Base-by-base conservation (phyloP, 2,113 vertebrate species). In the Tragelaphus imberbis region DNA sequence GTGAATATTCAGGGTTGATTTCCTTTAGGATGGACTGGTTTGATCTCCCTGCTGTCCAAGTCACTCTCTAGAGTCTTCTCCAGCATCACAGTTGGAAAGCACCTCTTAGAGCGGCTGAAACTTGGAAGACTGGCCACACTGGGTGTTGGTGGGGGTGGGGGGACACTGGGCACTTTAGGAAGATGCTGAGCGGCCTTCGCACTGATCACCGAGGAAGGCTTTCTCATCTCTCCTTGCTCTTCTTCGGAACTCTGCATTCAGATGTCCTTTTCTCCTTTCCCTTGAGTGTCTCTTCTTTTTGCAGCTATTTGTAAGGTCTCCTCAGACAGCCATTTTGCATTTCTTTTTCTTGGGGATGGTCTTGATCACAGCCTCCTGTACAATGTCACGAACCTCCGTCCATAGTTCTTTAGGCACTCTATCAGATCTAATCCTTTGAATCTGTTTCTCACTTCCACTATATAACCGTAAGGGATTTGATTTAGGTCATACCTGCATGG, bases 311-410 rank as follows among this genome's bases (percentile, higher is more conserved):
- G 63, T 68, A 19, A 68, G 63, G 16, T 8, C 63, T 19, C 16
- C 33, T 68, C 63, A 68, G 63, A 19, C 33, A 68, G 5, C 33
- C 33, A 19, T 68, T 68, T n/a, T 2, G 33, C 33, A 19, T 68
- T 68, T n/a, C 63, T 68, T n/a, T 68, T 68, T 68, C 33, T n/a
- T n/a, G 33, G 16, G 33, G 30, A 68, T n/a, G 16, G 63, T 68
- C 63, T n/a, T n/a, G 63, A 68, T 68, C 63, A 19, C 63, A 1
- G 1, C 63, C 63, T 19, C 63, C 63, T 68, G 7, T n/a, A 68
- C 3, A n/a, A 4, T 9, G 63, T n/a, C 63, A n/a, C 0, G 16
- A 68, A 68, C 63, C 33, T n/a, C 63, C 0, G 2, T 19, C 33
- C 33, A n/a, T 19, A n/a, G 33, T 68, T 68, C 63, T 19, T 68